A percentile compares a stretch with the other conserved stretches of the same genome.
Conservation (phyloP, 2,797 vertebrate species). For the Trematomus bernacchii region DNA sequence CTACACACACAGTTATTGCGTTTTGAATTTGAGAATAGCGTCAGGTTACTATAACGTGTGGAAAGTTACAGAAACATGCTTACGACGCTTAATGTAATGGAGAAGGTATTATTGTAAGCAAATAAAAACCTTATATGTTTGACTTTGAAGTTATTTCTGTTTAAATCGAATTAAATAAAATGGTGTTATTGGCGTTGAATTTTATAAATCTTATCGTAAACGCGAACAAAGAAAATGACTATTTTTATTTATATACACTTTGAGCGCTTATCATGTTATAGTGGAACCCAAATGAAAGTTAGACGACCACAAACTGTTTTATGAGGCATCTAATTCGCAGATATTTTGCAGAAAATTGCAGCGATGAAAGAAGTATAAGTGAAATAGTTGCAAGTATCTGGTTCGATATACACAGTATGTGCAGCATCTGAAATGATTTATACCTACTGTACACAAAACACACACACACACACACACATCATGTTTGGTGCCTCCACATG, state of each 20-base stretch:
- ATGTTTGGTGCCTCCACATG: constrained; percentile 23
- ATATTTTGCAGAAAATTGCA: not conserved
- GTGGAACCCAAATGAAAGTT: not conserved
- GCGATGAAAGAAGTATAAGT: not conserved
- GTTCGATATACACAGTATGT: not conserved
- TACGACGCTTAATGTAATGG: not conserved
- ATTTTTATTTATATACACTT: not conserved
- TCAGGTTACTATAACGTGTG: not conserved
- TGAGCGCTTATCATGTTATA: not conserved
- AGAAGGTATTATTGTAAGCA: not conserved
- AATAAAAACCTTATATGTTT: not conserved
- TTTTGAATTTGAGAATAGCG: not conserved
- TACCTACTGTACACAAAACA: too few species aligned
- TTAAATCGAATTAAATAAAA: not conserved
- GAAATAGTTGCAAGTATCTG: not conserved
- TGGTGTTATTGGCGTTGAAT: not conserved
- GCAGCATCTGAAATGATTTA: too few species aligned
- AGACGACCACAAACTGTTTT: not conserved
- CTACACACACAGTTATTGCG: not conserved
- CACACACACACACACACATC: constrained; percentile 2
- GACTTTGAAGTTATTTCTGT: too few species aligned
- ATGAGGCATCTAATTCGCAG: not conserved
- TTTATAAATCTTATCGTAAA: not conserved
- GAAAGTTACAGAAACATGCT: too few species aligned
- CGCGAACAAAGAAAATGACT: too few species aligned